Evolutionary conservation across 2,888 invertebrate species (phyloP), one percentile per base, ranked within the genome.

Genomic region (Siphonodentalium dalli): DNA sequence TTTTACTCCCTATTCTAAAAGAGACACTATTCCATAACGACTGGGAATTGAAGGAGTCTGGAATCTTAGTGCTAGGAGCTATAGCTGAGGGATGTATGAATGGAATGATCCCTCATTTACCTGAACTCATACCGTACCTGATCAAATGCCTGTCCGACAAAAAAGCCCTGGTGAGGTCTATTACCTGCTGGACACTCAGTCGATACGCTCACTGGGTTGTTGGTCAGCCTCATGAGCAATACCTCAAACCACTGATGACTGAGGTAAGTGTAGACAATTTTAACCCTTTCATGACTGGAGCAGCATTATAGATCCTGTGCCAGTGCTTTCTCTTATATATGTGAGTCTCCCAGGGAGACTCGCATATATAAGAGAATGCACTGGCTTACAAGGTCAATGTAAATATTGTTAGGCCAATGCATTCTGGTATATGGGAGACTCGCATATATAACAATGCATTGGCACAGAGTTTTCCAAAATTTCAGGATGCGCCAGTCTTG

Each of bases 171-270:
- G 96, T 99, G 45, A 88, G 99, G 57, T 95, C 98, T 63, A 99
- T 99, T 78, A 97, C 98, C 0, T 99, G 99, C 84, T 99, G 99
- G 99, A 99, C 99, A 0, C 85, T 99, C 27, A 93, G 93, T 65
- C 88, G 99, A 48, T 99, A 99, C 83, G 93, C 97, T 37, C 94
- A 97, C 83, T 99, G 97, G 97, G 96, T 99, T 43, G 97, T 98
- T 13, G 88, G 90, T 54, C 96, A 97, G 82, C 92, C 93, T 6
- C 95, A 96, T 81, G 95, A 97, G 72, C 87, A 88, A 54, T 96
- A 93, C 82, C 87, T 99, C 62, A 91, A 95, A 72, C 94, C 95
- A 2, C 86, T 99, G 55, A 93, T 99, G 92, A 91, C 90, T 18
- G 93, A 93, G 87, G 89, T 89, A 74, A 63, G 73, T 52, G 18